Evolutionary conservation across 2,888 invertebrate species (phyloP), one percentile per base, ranked within the genome.

Genomic region (Kuschelorhynchus macadamiae): DNA sequence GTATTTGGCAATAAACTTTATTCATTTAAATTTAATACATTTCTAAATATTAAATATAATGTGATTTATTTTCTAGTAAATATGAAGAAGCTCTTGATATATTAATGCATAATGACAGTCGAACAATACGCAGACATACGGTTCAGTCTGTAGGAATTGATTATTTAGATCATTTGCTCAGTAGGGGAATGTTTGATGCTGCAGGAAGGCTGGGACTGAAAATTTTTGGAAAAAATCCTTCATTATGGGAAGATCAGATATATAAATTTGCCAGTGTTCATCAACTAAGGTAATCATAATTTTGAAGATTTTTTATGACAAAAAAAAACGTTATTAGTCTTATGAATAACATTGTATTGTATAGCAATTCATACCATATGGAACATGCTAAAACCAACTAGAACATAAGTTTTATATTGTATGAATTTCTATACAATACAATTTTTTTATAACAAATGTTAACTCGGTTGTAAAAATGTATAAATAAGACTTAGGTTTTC

Each of bases 171-270:
- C 90, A 94, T 82, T 87, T 98, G 71, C 83, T 97, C 70, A 83
- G 86, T 0, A 86, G 87, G 55, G 87, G 88, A 60, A 86, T 91
- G 74, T 97, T 88, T 76, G 92, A 94, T 53, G 89, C 91, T 71
- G 98, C 97, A 1, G 97, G 95, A 1, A 89, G 91, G 76, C 85
- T 97, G 4, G 97, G 97, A 80, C 87, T 92, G 20, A 90, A 92
- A 75, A 92, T 96, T 75, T 90, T 95, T 74, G 93, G 92, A 63
- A 90, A 89, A 75, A 92, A 94, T 80, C 94, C 93, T 84, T 86
- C 88, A 21, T 84, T 94, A 46, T 98, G 98, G 98, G 96, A 97
- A 81, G 92, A 92, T 73, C 94, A 96, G 83, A 91, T 97, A 39
- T 91, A 92, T 68, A 95, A 96, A 84, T 98, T 98, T 85, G 92